A percentile compares a stretch with the other conserved stretches of the same genome.
phyloP scores from a whole-genome alignment of 2,113 vertebrate genomes.

The Prochilodus magdalenae region DNA sequence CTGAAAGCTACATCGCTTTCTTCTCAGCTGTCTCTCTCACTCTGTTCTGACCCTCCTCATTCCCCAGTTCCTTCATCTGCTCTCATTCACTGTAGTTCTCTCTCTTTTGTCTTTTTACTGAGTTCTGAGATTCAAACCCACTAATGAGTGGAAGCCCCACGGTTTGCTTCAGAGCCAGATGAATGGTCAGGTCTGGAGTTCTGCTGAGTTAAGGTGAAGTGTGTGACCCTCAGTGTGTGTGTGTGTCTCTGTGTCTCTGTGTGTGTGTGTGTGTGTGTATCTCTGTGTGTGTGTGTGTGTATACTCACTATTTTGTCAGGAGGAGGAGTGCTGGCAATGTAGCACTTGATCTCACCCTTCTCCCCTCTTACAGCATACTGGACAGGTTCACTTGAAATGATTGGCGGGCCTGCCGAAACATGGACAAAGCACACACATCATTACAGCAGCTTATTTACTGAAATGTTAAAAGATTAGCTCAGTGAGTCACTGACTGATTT shows the following conservation, averaged over 20 bases:
- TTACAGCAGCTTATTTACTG: neutral
- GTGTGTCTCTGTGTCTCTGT: too few relatives aligned
- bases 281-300: slow-evolving; percentile 1
- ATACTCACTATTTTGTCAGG: slow-evolving; percentile 95
- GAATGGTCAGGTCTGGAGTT: neutral
- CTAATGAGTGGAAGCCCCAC: neutral
- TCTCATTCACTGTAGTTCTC: slow-evolving; percentile 23
- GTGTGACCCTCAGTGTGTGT: neutral
- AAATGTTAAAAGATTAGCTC: too few relatives aligned
- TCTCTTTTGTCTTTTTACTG: neutral
- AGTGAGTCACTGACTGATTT: too few relatives aligned
- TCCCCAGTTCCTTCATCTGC: neutral
- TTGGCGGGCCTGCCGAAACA: slow-evolving; percentile 83
- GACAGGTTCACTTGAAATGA: slow-evolving; percentile 90
- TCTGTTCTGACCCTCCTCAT: neutral
- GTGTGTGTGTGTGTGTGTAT: slow-evolving; percentile 31
- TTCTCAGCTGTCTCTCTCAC: slow-evolving; percentile 46
- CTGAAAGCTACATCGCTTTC: slow-evolving; percentile 73
- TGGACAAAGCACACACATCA: neutral
- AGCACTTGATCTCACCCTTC: slow-evolving; percentile 92
- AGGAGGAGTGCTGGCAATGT: slow-evolving; percentile 92
- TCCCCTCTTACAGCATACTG: slow-evolving; percentile 89
- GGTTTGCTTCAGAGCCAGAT: neutral
- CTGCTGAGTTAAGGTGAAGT: neutral
- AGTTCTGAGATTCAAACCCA: neutral